Conservation (phyloP, 2,797 vertebrate species). For the Astyanax mexicanus region DNA sequence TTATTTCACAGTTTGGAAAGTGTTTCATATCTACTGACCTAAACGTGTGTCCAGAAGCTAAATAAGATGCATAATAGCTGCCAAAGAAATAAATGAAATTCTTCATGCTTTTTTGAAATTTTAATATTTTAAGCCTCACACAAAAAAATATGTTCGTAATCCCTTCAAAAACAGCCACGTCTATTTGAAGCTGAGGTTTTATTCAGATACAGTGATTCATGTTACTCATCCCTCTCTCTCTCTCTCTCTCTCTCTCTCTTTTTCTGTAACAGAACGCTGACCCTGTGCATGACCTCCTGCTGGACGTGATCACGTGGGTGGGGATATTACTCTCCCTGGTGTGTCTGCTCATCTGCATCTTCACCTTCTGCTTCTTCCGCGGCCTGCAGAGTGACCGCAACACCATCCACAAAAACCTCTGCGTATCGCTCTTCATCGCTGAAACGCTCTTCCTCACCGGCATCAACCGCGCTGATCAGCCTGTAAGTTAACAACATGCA, state of each 20-base stretch:
- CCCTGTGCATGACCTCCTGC: slow-evolving; percentile 90
- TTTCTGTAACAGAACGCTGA: slow-evolving; percentile 81
- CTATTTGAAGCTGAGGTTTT: no score
- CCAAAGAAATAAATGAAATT: no score
- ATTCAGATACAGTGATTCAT: neutral
- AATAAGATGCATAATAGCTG: no score
- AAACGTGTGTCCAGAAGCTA: no score
- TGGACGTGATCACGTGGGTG: slow-evolving; percentile 98
- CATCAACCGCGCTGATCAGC: slow-evolving; percentile 95
- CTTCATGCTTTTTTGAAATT: no score
- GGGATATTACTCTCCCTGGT: slow-evolving; percentile 97
- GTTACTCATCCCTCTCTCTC: slow-evolving; percentile 2
- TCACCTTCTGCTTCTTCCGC: slow-evolving; percentile 99
- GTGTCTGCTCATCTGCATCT: slow-evolving; percentile 98
- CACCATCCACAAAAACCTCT: slow-evolving; percentile 99
- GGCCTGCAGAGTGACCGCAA: slow-evolving; percentile 97
- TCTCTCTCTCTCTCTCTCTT: neutral
- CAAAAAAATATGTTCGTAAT: no score
- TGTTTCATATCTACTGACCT: no score
- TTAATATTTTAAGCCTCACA: no score
- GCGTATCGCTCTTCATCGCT: slow-evolving; percentile 95
- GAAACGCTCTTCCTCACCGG: slow-evolving; percentile 96
- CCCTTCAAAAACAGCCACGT: no score
- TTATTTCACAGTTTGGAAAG: no score
- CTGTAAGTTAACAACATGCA: slow-evolving; percentile 79